Evolutionary conservation across 2,888 invertebrate species (phyloP), one percentile per base, ranked within the genome.

Genomic region (Loripinus fragilis): DNA sequence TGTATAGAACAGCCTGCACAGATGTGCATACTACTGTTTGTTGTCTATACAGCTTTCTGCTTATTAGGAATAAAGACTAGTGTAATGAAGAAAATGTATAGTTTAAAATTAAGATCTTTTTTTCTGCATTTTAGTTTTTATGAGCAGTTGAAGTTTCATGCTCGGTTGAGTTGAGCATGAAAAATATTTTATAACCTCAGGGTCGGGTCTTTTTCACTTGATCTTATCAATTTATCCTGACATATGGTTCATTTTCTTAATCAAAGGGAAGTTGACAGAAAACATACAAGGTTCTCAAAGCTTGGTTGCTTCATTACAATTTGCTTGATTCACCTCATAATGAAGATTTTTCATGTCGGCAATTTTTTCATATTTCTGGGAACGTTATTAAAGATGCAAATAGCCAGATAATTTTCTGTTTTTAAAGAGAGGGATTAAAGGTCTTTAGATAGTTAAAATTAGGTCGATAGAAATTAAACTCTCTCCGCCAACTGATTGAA

Each of bases 331-430:
- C 60, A 33, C 60, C 33, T 17, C 20, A 60, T 60, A 60, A 60
- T 60, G 60, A 60, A 60, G 60, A 60, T 60, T 60, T 60, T 60
- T 60, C 60, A 60, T 60, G 60, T 60, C 60, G 17, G 60, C 60
- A 17, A 60, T 30, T 33, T 60, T 33, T 60, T 33, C 33, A 17
- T 28, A n/a, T 60, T 60, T 23, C 60, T 60, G 60, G 33, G 60
- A 60, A 60, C 33, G 23, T 60, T 60, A 60, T 60, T 60, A 60
- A 60, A 23, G 60, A 60, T 60, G 60, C 60, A 60, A 60, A 30
- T 60, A 60, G 60, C 60, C 33, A 33, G 60, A 60, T 60, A 60
- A 60, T 60, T 60, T 60, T 60, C 60, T 60, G 60, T 60, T 60
- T 52, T 60, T 30, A 20, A 60, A 10, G 33, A 5, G 3, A 20